Conservation (phyloP, 2,113 vertebrate species). For the Physeter macrocephalus region DNA sequence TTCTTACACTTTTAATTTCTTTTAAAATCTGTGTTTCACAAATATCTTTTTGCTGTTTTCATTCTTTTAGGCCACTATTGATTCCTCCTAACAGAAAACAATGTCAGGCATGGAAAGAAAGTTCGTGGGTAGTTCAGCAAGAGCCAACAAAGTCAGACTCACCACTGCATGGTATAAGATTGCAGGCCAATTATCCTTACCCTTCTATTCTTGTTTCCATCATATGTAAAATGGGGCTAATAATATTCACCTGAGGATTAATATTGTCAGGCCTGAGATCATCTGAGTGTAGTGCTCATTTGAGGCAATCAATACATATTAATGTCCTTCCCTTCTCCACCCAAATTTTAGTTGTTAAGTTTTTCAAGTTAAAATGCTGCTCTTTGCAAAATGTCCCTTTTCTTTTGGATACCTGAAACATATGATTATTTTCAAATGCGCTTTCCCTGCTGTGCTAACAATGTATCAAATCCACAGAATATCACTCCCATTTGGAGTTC, state of each 20-base stretch:
- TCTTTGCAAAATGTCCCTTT: constrained; percentile 49
- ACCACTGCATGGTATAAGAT: not conserved
- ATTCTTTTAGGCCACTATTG: not conserved
- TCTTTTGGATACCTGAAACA: constrained; percentile 39
- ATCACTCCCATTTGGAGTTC: constrained; percentile 29
- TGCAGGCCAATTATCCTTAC: not conserved
- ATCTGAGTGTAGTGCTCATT: not conserved
- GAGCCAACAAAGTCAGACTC: not conserved
- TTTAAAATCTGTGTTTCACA: not conserved
- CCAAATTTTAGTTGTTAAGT: not conserved
- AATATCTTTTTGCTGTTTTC: not conserved
- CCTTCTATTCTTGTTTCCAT: not conserved
- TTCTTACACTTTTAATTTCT: not conserved
- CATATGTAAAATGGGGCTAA: not conserved
- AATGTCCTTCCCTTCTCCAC: not conserved
- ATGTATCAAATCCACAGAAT: not conserved
- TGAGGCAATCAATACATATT: not conserved
- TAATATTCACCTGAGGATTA: not conserved
- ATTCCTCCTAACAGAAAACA: not conserved
- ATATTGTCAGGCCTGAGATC: not conserved
- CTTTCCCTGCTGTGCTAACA: constrained; percentile 54
- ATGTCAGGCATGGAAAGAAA: not conserved
- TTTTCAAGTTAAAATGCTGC: constrained; percentile 51
- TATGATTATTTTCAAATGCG: constrained; percentile 51
- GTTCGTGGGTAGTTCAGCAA: not conserved